Percentiles rank a stretch among this genome's conserved stretches.
Conservation (phyloP, 2,113 vertebrate species). For the Vidua macroura region DNA sequence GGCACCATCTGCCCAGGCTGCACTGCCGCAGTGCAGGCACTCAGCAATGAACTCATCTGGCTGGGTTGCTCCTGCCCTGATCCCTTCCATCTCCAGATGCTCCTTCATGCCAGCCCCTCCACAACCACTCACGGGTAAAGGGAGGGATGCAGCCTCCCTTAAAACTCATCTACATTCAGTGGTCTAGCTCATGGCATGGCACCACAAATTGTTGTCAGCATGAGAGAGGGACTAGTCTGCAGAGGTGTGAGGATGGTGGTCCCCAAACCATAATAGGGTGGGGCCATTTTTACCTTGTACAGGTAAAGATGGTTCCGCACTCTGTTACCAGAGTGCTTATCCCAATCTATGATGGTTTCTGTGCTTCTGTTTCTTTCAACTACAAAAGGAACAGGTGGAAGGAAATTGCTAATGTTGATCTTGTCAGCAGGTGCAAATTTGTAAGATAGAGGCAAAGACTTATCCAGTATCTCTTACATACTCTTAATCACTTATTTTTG, state of each 20-base stretch:
- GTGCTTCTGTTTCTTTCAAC: background rate
- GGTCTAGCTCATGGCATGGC: background rate
- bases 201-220: background rate
- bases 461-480: background rate
- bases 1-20: background rate
- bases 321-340: background rate
- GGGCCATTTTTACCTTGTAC: background rate
- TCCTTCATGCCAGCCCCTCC: background rate
- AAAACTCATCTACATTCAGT: background rate
- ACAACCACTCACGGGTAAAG: fast-evolving
- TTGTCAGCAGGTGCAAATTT: background rate
- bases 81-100: background rate
- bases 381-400: background rate
- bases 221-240: background rate
- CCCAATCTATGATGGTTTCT: background rate
- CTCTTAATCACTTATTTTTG: constrained; percentile 3
- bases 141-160: background rate
- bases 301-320: background rate
- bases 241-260: background rate
- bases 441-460: background rate
- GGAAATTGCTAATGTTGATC: background rate
- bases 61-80: background rate
- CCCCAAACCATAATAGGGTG: background rate
- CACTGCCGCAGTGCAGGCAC: fast-evolving
- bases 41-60: background rate